Evolutionary conservation across 2,888 invertebrate species (phyloP).

Genomic region (Schrankia costaestrigalis): DNA sequence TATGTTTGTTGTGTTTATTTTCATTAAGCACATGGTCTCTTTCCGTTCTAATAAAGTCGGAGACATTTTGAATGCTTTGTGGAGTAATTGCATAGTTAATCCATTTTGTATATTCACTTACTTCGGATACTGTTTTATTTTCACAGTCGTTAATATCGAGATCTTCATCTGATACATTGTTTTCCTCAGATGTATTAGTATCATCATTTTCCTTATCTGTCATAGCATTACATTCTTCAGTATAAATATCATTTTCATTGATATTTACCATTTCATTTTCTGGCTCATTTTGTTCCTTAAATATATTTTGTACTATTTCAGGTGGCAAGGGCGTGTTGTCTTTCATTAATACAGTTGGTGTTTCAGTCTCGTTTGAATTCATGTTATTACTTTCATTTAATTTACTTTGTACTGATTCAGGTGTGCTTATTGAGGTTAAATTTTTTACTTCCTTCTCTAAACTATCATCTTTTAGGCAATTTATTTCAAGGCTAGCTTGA

Average conservation of each 20-base stretch:
- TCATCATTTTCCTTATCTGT: constrained; percentile 19
- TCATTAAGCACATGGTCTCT: constrained; percentile 12
- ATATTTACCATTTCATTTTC: constrained; percentile 13
- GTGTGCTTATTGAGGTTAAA: constrained; percentile 28
- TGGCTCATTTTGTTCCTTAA: constrained; percentile 27
- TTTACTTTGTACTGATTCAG: constrained; percentile 55
- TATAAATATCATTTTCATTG: constrained; percentile 1
- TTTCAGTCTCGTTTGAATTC: constrained; percentile 26
- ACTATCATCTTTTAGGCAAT: constrained; percentile 16
- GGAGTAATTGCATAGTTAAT: constrained; percentile 11
- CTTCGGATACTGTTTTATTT: constrained; percentile 5
- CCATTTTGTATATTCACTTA: constrained; percentile 13
- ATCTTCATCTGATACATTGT: constrained; percentile 6
- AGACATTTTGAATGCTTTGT: constrained; percentile 16
- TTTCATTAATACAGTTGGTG: constrained; percentile 24
- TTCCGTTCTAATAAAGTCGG: constrained; percentile 21
- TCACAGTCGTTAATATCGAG: constrained; percentile 3
- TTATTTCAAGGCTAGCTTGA: constrained; percentile 20
- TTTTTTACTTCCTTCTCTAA: constrained; percentile 19
- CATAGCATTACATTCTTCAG: constrained; percentile 3
- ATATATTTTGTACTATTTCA: constrained; percentile 66
- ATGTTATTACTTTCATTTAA: constrained; percentile 22
- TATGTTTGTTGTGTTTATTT: constrained; percentile 1
- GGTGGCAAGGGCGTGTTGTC: constrained; percentile 43
- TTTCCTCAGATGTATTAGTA: constrained; percentile 19